Conservation (phyloP, 2,113 vertebrate genomes). For the Dascyllus trimaculatus region DNA sequence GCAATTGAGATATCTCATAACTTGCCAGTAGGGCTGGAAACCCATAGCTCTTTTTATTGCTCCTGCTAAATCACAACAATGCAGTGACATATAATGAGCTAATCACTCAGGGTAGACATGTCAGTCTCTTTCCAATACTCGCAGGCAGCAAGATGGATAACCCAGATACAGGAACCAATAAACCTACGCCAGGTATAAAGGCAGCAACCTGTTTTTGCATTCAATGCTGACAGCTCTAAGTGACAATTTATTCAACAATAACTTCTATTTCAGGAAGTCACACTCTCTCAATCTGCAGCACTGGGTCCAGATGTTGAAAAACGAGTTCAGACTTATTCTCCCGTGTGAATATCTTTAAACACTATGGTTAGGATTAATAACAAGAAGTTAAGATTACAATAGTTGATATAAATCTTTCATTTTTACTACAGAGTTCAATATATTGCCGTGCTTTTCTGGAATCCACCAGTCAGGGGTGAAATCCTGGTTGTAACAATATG, state of each 20-base stretch:
- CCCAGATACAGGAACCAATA: constrained; percentile 25
- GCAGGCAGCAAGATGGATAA: constrained; percentile 23
- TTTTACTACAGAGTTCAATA: too few species aligned
- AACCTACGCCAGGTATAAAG: constrained; percentile 22
- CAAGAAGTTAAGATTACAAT: too few species aligned
- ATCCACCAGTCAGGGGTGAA: too few species aligned
- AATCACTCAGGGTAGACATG: constrained; percentile 57
- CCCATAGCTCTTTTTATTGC: constrained; percentile 44
- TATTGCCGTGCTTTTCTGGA: too few species aligned
- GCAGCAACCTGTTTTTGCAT: constrained; percentile 34
- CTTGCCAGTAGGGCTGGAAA: constrained; percentile 32
- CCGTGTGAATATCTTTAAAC: not conserved
- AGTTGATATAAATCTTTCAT: too few species aligned
- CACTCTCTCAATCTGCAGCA: not conserved
- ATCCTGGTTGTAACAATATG: too few species aligned
- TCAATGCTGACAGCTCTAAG: constrained; percentile 19
- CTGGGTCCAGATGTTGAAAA: not conserved
- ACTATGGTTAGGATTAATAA: too few species aligned
- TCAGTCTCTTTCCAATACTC: constrained; percentile 27
- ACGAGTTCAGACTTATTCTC: not conserved
- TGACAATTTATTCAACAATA: constrained; percentile 14
- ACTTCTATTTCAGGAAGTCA: constrained; percentile 5
- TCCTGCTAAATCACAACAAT: constrained; percentile 51
- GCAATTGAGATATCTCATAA: constrained; percentile 35
- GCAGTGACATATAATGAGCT: constrained; percentile 62